Base-by-base conservation (phyloP, 2,113 vertebrate species). In the Corydoras sp. region DNA sequence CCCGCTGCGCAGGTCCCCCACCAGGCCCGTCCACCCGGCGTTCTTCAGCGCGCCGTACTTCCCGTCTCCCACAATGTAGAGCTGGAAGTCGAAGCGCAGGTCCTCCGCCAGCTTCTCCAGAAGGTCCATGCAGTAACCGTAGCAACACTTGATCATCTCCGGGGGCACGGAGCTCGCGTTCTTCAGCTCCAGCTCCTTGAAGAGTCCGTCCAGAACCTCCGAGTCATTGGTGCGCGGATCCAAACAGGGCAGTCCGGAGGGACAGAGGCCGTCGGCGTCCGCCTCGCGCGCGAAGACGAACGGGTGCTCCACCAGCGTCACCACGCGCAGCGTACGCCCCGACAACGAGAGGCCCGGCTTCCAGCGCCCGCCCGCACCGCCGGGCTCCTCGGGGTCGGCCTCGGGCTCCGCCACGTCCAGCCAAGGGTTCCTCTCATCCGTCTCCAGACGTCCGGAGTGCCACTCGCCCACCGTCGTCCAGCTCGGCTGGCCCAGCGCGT, bases 21-120 rank as follows among this genome's bases (percentile, higher is more conserved):
- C 94, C 80, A 98, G 89, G 5, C 97, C 95, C 0, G 94, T 94
- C 97, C 97, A 98, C 76, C 87, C 91, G 0, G 93, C 93, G 0
- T 92, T 91, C 48, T 93, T 92, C 85, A 86, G 82, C 0, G 93
- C 93, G 0, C 95, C 95, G 0, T 98, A 97, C 74, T 98, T 98
- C 72, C 96, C 94, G 0, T 99, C 94, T 0, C 94, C 97, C 65
- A 97, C 95, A 0, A 98, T 94, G 73, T 99, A 99, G n/a, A 99
- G 92, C 82, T 98, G 89, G 0, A 96, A 98, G 68, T 92, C 87
- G 0, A 99, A 99, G 69, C 87, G 86, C 80, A 93, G 67, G 80
- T 99, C 97, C 80, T 96, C 93, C 0, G 94, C 91, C 75, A 98
- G 87, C 77, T 90, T 92, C 86, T 96, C 93, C 79, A 98, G 83